phyloP scores from a whole-genome alignment of 2,888 invertebrate genomes.

The Drosophila rellima region DNA sequence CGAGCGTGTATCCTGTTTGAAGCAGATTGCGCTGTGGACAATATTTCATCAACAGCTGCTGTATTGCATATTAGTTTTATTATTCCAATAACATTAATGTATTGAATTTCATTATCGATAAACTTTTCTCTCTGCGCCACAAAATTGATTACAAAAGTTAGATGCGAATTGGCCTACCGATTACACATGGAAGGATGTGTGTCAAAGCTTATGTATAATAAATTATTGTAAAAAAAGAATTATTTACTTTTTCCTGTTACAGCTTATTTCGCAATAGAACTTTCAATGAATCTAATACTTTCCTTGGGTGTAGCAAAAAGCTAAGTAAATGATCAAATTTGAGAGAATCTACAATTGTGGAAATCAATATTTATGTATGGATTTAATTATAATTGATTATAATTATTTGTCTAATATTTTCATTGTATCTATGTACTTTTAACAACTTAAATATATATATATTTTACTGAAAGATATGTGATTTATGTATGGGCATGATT shows the following conservation, averaged over 20 bases:
- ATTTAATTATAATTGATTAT: no score
- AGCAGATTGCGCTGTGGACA: constrained; percentile 68
- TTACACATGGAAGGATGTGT: background rate
- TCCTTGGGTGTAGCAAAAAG: no score
- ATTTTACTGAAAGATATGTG: constrained; percentile 12
- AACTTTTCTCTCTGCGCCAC: constrained; percentile 57
- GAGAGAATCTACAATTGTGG: no score
- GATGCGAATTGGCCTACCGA: background rate
- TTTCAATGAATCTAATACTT: no score
- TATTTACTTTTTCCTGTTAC: no score
- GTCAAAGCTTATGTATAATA: no score
- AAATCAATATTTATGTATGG: no score
- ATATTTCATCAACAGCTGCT: constrained; percentile 79
- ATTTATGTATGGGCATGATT: constrained; percentile 25
- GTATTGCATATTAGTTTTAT: constrained; percentile 76
- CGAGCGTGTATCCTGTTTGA: constrained; percentile 41
- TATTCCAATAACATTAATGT: constrained; percentile 78
- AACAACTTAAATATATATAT: constrained; percentile 23
- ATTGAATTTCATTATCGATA: constrained; percentile 77
- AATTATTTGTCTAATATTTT: no score
- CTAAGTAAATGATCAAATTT: no score
- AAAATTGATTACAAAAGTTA: constrained; percentile 55
- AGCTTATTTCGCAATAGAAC: no score
- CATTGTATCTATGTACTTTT: constrained; percentile 42
- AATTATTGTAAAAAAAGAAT: no score